Evolutionary conservation across 2,888 invertebrate genomes (phyloP).

Genomic region (Sarcophaga rosellei): DNA sequence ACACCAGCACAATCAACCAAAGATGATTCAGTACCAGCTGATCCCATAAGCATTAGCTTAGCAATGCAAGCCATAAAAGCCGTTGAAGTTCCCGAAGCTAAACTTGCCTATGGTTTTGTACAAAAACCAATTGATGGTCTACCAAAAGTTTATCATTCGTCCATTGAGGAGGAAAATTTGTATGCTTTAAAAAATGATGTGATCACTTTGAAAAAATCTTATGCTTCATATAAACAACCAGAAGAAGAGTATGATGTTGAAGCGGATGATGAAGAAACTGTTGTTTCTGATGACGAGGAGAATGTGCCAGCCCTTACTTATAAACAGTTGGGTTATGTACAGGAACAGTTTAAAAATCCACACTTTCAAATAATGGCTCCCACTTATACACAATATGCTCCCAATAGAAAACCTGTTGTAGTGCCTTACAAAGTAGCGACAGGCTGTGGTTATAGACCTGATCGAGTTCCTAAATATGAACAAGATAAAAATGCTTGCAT

Average conservation of each 20-base stretch:
- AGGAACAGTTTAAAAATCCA: constrained; percentile 79
- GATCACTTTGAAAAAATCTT: constrained; percentile 81
- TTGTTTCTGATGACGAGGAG: constrained; percentile 67
- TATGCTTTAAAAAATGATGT: constrained; percentile 82
- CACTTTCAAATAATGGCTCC: constrained; percentile 71
- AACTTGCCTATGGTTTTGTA: constrained; percentile 82
- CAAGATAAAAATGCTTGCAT: background rate
- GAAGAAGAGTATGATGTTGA: constrained; percentile 71
- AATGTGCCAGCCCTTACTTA: constrained; percentile 78
- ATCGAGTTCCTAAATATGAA: constrained; percentile 72
- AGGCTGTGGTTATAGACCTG: constrained; percentile 77
- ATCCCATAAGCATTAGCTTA: constrained; percentile 82
- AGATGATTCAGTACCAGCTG: constrained; percentile 79
- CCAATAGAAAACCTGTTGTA: constrained; percentile 13
- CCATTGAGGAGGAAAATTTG: constrained; percentile 82
- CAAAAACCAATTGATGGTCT: constrained; percentile 81
- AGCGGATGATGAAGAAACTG: constrained; percentile 72
- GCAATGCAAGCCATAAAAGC: constrained; percentile 81
- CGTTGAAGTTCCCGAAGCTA: constrained; percentile 82
- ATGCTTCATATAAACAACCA: background rate
- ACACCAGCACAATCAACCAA: background rate
- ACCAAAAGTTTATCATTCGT: constrained; percentile 73
- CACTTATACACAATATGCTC: constrained; percentile 9
- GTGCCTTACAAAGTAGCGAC: constrained; percentile 70
- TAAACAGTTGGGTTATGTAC: constrained; percentile 81